These are phyloP conservation scores for Gymnosoma rotundatum DNA, from an alignment of 2,888 invertebrate species.

Conservation along the genomic window DNA sequence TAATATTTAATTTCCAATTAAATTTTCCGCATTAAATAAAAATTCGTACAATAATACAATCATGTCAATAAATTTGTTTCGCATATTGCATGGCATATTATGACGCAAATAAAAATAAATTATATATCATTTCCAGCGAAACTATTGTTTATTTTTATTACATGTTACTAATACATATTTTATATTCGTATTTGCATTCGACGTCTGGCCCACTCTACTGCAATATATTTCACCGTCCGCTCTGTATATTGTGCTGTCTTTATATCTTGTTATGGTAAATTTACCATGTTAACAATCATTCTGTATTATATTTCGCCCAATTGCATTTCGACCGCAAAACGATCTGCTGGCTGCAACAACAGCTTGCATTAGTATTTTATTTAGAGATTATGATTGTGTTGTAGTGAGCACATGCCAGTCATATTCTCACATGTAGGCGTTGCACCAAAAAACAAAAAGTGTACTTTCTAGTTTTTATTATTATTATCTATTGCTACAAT, in stretches of 20 bases:
- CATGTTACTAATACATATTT: conserved; percentile 28
- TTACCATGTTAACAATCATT: conserved; percentile 55
- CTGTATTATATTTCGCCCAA: conserved; percentile 57
- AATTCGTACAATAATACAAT: neutral
- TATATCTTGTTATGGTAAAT: conserved; percentile 59
- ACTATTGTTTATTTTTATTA: conserved; percentile 61
- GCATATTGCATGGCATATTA: conserved; percentile 47
- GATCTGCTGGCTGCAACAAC: conserved; percentile 33
- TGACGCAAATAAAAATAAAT: conserved; percentile 60
- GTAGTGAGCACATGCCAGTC: conserved; percentile 66
- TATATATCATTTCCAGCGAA: conserved; percentile 58
- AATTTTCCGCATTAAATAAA: neutral
- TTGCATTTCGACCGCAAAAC: conserved; percentile 58
- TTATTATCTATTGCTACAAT: conserved; percentile 33
- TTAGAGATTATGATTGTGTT: conserved; percentile 41
- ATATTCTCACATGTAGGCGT: conserved; percentile 66
- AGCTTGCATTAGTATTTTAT: conserved; percentile 32
- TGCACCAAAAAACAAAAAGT: conserved; percentile 54
- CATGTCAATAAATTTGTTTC: neutral
- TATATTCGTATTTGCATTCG: neutral
- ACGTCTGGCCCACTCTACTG: neutral
- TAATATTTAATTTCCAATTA: neutral
- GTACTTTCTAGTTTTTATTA: conserved; percentile 37
- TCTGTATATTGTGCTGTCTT: conserved; percentile 18
- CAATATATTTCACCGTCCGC: neutral